Evolutionary conservation across 2,113 vertebrate genomes (phyloP), one percentile per base, ranked within the genome.

Genomic region (Gymnorhina tibicen): DNA sequence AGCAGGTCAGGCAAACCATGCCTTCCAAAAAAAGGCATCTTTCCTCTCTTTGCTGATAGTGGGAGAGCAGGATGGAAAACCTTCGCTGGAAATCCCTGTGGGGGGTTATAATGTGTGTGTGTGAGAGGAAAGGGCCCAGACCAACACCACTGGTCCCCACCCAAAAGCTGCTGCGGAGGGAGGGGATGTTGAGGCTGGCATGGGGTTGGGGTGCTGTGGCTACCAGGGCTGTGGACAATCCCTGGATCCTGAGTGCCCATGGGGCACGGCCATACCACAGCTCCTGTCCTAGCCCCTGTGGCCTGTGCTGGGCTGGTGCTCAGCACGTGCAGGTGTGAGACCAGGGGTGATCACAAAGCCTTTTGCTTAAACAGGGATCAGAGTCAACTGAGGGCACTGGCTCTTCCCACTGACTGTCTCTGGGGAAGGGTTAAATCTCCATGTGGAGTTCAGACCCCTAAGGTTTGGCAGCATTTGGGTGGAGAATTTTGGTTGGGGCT

Each of bases 231-330:
- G 50, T 27, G 66, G 42, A 20, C 6, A 12, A 37, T 14, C 13
- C 33, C 39, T 1, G 3, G 14, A 13, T 39, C 16, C 20, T 0
- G 0, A 21, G 3, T 47, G 26, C 9, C 39, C 0, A 1, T 0
- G 1, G 16, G 16, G 8, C 28, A 35, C 0, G 0, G 20, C 20
- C 1, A 0, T 1, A 6, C 23, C 6, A 9, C 15, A n/a, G n/a
- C n/a, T n/a, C n/a, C n/a, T 37, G 16, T 13, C 58, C 6, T 1
- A 87, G 59, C 16, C 2, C 3, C 26, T 53, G 37, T 1, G 1
- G 28, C 1, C 0, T 23, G 13, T 28, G 7, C 6, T 16, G n/a
- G 11, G 21, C 23, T 52, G 49, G 23, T 6, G 26, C 35, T 23
- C 53, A 64, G 50, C 19, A 12, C 11, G 11, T 28, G 30, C 28